Percentiles rank a stretch among this genome's conserved stretches.
phyloP scores from a whole-genome alignment of 2,888 invertebrate genomes.

The Smittia sp. region DNA sequence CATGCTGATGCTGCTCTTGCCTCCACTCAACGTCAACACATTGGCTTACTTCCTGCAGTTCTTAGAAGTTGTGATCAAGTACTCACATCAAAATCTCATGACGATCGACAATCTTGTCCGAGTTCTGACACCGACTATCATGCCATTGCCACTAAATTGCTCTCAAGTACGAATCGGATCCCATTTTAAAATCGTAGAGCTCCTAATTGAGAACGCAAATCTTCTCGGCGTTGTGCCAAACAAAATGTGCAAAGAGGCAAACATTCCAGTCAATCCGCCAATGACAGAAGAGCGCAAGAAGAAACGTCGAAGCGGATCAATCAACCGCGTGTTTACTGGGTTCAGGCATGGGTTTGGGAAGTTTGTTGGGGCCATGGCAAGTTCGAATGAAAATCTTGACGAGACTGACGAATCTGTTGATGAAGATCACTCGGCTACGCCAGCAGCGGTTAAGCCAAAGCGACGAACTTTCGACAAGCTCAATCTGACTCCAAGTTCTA shows the following conservation, averaged over 20 bases:
- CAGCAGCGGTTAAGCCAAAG: constrained; percentile 62
- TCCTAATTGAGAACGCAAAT: constrained; percentile 74
- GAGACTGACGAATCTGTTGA: constrained; percentile 53
- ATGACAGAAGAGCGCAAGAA: constrained; percentile 57
- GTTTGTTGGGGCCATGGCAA: constrained; percentile 66
- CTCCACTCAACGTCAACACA: constrained; percentile 72
- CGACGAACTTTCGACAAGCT: not conserved
- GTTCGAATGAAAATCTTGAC: constrained; percentile 55
- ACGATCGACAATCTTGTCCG: constrained; percentile 78
- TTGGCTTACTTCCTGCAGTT: constrained; percentile 77
- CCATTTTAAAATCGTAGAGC: constrained; percentile 69
- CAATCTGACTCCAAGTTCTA: constrained; percentile 53
- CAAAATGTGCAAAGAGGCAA: constrained; percentile 55
- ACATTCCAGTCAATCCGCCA: constrained; percentile 47
- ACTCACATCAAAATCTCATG: constrained; percentile 77
- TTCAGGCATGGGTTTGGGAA: constrained; percentile 71
- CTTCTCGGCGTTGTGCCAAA: constrained; percentile 72
- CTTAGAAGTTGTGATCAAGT: constrained; percentile 58
- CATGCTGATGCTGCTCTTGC: constrained; percentile 67
- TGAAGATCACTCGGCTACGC: constrained; percentile 51
- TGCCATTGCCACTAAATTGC: constrained; percentile 72
- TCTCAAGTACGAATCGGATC: constrained; percentile 64
- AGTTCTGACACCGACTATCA: constrained; percentile 80
- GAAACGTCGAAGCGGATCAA: constrained; percentile 79
- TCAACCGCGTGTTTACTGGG: constrained; percentile 77